Conservation (phyloP, 2,888 invertebrate species). For the Caenorhabditis doughertyi region DNA sequence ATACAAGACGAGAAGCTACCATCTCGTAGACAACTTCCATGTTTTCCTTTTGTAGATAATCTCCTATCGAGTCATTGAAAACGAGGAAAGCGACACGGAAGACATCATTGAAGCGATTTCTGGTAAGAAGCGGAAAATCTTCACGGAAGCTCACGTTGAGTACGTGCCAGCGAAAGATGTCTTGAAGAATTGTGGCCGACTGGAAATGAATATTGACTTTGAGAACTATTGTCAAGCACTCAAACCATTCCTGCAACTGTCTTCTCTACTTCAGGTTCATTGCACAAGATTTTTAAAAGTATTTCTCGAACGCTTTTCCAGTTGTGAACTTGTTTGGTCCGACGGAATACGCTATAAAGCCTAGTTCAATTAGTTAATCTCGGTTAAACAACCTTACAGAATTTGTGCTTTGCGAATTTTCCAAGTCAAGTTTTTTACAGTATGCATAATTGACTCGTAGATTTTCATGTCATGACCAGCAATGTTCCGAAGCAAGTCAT, state of each 20-base stretch:
- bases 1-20: slow-evolving; percentile 26
- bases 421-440: slow-evolving; percentile 19
- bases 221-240: background rate
- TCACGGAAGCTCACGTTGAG: slow-evolving; percentile 6
- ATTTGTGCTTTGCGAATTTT: slow-evolving; percentile 31
- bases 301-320: slow-evolving; percentile 43
- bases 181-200: slow-evolving; percentile 34
- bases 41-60: background rate
- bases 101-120: slow-evolving; percentile 15
- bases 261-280: background rate
- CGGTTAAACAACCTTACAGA: slow-evolving; percentile 24
- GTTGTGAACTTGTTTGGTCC: slow-evolving; percentile 2
- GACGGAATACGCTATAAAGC: slow-evolving; percentile 18
- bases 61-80: slow-evolving; percentile 16
- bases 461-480: background rate
- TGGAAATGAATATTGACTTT: background rate
- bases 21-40: slow-evolving; percentile 18
- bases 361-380: background rate
- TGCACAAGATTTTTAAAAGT: background rate
- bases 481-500: slow-evolving; percentile 5
- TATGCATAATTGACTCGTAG: slow-evolving; percentile 16
- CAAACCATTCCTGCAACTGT: slow-evolving; percentile 28
- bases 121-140: slow-evolving; percentile 11
- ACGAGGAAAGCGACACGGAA: slow-evolving; percentile 21
- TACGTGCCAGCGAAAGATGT: slow-evolving; percentile 1